A percentile compares a stretch with the other conserved stretches of the same genome.
Conservation (phyloP, 92 coral and sea anemone genomes). For the Porites rus region DNA sequence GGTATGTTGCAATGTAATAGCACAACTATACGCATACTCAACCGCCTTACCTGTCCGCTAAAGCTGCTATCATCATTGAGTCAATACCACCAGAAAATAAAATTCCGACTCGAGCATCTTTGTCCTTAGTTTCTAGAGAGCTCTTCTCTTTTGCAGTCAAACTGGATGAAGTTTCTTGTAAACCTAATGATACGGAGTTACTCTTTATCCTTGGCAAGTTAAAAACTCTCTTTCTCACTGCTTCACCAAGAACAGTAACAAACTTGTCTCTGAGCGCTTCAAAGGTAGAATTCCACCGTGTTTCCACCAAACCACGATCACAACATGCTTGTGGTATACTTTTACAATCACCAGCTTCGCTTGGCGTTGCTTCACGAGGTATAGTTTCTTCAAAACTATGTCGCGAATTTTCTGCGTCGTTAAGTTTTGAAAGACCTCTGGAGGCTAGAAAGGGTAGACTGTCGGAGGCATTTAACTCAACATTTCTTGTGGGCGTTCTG, state of each 20-base stretch:
- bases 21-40: too few relatives aligned
- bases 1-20: too few relatives aligned
- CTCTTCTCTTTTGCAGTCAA: neutral
- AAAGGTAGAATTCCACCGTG: neutral
- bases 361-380: neutral
- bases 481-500: neutral
- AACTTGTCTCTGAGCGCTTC: conserved; percentile 44
- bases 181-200: neutral
- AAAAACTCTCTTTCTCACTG: conserved; percentile 86
- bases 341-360: neutral
- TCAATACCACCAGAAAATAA: conserved; percentile 98
- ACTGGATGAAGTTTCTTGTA: neutral
- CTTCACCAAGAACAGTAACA: conserved; percentile 75
- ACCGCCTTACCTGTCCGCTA: conserved; percentile 86
- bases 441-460: neutral
- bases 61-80: conserved; percentile 91
- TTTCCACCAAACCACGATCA: neutral
- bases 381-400: neutral
- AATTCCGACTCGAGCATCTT: conserved; percentile 76
- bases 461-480: neutral
- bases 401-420: neutral
- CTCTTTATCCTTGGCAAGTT: conserved; percentile 74
- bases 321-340: neutral
- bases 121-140: neutral
- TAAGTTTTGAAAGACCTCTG: neutral